phyloP scores from a whole-genome alignment of 2,113 vertebrate genomes.

The Columba livia region DNA sequence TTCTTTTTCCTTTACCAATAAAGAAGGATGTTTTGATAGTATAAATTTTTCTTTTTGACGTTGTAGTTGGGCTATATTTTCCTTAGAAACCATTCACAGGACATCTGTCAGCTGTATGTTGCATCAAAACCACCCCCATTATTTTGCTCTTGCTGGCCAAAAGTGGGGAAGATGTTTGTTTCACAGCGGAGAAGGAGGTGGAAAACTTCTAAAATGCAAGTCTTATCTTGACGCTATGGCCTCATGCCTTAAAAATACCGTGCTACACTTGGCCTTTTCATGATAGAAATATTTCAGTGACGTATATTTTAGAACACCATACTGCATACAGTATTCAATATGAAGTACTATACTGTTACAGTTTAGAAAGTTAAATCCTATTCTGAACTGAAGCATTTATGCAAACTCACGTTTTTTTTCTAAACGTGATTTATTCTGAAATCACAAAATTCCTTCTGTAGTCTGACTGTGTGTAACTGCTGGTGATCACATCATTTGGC shows the following conservation, averaged over 20 bases:
- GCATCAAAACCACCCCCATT: slow-evolving; percentile 56
- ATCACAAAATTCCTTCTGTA: background rate
- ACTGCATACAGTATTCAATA: background rate
- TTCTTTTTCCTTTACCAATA: background rate
- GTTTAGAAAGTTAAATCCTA: background rate
- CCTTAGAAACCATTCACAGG: slow-evolving; percentile 45
- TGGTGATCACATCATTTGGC: background rate
- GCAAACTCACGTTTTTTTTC: background rate
- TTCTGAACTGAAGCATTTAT: background rate
- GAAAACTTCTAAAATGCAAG: slow-evolving; percentile 9
- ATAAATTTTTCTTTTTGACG: background rate
- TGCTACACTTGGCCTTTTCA: background rate
- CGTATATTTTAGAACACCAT: background rate
- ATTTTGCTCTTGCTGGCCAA: slow-evolving; percentile 34
- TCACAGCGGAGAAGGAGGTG: background rate
- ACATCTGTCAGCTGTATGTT: slow-evolving; percentile 47
- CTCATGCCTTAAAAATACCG: background rate
- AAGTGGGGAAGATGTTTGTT: slow-evolving; percentile 24
- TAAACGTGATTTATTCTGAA: background rate
- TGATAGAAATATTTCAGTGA: background rate
- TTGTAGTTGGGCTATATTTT: slow-evolving; percentile 15
- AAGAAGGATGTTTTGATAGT: background rate
- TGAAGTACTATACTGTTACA: background rate
- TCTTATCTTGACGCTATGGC: background rate
- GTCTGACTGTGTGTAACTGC: background rate